Evolutionary conservation across 2,113 vertebrate genomes (phyloP).

Genomic region (Eonycteris spelaea): DNA sequence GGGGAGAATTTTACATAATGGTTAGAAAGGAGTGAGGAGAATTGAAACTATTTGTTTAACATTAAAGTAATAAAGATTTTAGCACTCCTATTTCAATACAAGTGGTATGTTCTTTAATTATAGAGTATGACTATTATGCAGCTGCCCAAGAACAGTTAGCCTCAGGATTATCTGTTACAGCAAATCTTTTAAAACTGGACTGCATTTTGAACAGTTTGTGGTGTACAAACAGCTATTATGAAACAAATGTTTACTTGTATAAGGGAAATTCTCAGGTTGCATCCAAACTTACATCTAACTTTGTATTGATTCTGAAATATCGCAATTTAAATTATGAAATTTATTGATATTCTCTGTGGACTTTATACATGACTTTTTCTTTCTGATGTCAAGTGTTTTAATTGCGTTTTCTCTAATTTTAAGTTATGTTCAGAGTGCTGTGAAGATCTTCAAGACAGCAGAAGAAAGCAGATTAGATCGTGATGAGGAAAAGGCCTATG

Average conservation of each 20-base stretch:
- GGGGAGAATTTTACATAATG: neutral
- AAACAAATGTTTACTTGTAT: constrained; percentile 1
- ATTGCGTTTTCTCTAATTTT: constrained; percentile 71
- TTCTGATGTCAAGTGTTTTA: constrained; percentile 20
- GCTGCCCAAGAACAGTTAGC: neutral
- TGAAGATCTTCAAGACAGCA: constrained; percentile 96
- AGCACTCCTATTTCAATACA: neutral
- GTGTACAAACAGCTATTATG: neutral
- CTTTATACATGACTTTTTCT: neutral
- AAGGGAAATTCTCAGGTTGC: neutral
- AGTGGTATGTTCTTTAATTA: neutral
- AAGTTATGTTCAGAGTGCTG: constrained; percentile 95
- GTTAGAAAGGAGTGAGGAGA: neutral
- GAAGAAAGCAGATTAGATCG: constrained; percentile 94
- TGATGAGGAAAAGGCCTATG: constrained; percentile 98
- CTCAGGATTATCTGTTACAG: neutral
- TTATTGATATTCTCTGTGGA: neutral
- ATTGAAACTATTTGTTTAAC: neutral
- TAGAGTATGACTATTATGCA: neutral
- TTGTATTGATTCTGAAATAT: neutral
- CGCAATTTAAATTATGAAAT: neutral
- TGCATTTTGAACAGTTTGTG: neutral
- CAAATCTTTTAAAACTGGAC: neutral
- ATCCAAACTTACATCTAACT: neutral
- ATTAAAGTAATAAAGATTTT: neutral